Evolutionary conservation across 2,888 invertebrate species (phyloP), one percentile per base, ranked within the genome.

Genomic region (Archips xylosteana): DNA sequence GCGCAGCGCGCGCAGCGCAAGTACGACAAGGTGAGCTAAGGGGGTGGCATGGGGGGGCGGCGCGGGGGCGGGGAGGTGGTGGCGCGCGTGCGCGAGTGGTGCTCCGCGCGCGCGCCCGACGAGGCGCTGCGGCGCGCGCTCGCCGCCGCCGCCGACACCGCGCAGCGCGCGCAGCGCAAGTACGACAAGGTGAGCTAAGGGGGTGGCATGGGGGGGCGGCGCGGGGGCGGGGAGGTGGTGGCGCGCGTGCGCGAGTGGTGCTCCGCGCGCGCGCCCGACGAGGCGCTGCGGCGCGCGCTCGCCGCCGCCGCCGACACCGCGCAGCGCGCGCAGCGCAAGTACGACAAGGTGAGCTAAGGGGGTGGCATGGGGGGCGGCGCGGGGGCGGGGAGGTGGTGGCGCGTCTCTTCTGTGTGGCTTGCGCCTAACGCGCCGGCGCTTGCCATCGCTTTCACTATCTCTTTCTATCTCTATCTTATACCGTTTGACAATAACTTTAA

Each of bases 1-100:
- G 96, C 96, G 42, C 98, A 98, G 84, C 97, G 97, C 81, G 96
- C 97, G 81, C 96, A 96, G 36, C 92, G 99, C 78, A 99, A 99
- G 92, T 92, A 94, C 82, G 92, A 92, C 75, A 92, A 92, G 90
- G 91, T 90, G 71, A 39, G 65, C n/a, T n/a, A 87, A 98, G 98
- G 92, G 98, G 86, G 97, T 98, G 85, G 97, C 85, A 95, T 97
- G 89, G 98, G 97, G 88, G 95, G 97, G 96, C 71, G 97, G 98
- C 73, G 96, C 97, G 72, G 96, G 85, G 96, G 96, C 77, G 97
- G 97, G 80, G 96, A 97, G 82, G 96, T 97, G 75, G 96, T 97
- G 77, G 96, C 96, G 82, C 97, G 97, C 79, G 94, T 98, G 76
- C 96, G 97, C 69, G 97, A 96, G 83, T 96, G 97, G 84, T 96